These are phyloP conservation scores for Piezodorus guildinii DNA, from an alignment of 1,140 invertebrate genomes.

Conservation along the genomic window DNA sequence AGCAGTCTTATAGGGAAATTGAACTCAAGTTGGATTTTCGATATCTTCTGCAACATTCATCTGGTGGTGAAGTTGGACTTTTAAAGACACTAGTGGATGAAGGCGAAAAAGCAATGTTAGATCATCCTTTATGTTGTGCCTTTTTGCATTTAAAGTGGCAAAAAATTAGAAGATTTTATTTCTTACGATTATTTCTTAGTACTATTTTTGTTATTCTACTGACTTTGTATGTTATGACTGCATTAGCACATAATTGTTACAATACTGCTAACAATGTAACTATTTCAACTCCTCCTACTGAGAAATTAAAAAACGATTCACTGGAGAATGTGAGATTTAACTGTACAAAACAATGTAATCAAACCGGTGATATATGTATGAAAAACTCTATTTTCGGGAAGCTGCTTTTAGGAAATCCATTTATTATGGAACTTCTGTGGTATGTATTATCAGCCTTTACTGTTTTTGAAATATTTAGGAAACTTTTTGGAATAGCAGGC, in stretches of 20 bases:
- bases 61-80: constrained; percentile 66
- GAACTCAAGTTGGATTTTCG: constrained; percentile 71
- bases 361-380: no score
- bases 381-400: constrained; percentile 57
- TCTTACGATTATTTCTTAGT: constrained; percentile 63
- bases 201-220: constrained; percentile 66
- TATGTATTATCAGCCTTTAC: constrained; percentile 60
- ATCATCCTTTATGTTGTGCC: constrained; percentile 70
- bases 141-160: constrained; percentile 79
- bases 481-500: constrained; percentile 61
- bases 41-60: constrained; percentile 61
- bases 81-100: constrained; percentile 71
- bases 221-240: constrained; percentile 61
- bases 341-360: constrained; percentile 41
- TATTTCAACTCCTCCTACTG: constrained; percentile 32
- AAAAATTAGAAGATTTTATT: constrained; percentile 77
- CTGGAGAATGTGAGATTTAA: background rate
- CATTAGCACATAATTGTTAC: constrained; percentile 64
- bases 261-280: constrained; percentile 46
- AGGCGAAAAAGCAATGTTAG: constrained; percentile 67
- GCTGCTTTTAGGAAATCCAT: constrained; percentile 52
- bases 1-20: constrained; percentile 61
- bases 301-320: no score
- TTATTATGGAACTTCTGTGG: constrained; percentile 64
- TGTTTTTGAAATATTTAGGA: constrained; percentile 59